Conservation (phyloP, 2,888 invertebrate species). For the Parnassius mnemosyne region DNA sequence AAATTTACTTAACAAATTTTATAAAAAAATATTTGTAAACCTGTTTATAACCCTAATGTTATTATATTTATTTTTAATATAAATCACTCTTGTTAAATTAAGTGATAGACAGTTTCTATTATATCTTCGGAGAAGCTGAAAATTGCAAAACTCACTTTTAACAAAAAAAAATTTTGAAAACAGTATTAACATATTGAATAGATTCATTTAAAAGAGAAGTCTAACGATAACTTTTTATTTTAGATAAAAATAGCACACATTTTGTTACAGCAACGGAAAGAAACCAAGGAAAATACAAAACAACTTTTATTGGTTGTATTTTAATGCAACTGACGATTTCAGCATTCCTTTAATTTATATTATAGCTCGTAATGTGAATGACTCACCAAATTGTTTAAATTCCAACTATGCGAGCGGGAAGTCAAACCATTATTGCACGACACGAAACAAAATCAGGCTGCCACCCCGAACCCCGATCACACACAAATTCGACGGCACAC, state of each 20-base stretch:
- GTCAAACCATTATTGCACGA: conserved; percentile 67
- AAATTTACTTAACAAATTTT: no score
- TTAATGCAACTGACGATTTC: conserved; percentile 15
- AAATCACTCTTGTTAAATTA: no score
- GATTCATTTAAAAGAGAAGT: background rate
- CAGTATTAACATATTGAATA: background rate
- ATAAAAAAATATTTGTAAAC: no score
- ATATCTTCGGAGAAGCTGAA: background rate
- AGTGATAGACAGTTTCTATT: no score
- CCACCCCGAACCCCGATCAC: conserved; percentile 57
- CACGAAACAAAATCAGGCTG: conserved; percentile 68
- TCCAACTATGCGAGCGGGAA: conserved; percentile 74
- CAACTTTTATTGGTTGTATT: conserved; percentile 30
- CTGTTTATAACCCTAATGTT: no score
- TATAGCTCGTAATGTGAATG: conserved; percentile 55
- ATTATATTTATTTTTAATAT: no score
- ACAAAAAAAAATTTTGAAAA: background rate
- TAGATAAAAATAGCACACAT: conserved; percentile 14
- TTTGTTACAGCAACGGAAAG: background rate
- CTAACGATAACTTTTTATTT: conserved; percentile 1
- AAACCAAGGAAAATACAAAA: conserved; percentile 20
- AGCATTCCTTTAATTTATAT: conserved; percentile 20
- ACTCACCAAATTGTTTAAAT: conserved; percentile 79
- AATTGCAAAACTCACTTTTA: background rate
- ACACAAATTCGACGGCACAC: conserved; percentile 52